A percentile compares a stretch with the other conserved stretches of the same genome.
These are phyloP conservation scores for Halcyon senegalensis DNA, from an alignment of 2,113 vertebrate genomes.

Conservation along the genomic window DNA sequence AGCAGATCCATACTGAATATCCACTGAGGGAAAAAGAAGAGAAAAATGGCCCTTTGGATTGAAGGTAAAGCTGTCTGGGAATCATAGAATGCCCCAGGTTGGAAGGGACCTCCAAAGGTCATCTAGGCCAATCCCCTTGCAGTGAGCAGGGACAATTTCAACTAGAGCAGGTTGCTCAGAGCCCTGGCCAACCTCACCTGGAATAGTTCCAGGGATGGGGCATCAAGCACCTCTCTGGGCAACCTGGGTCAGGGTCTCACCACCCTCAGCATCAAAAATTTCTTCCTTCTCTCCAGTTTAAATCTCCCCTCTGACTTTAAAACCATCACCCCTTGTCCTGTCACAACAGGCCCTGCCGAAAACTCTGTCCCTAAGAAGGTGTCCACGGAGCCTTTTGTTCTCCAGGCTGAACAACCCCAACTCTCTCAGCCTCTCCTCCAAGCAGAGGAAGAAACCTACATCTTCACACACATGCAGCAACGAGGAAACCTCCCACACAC, in stretches of 20 bases:
- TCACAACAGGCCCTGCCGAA: neutral
- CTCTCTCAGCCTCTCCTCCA: neutral
- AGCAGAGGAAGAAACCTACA: neutral
- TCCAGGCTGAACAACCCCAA: neutral
- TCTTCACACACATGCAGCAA: neutral
- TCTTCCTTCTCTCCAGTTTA: neutral
- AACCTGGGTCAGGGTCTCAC: no score
- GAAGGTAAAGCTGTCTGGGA: neutral
- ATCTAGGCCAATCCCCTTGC: no score
- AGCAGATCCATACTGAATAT: rapidly evolving
- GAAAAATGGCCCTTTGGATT: neutral
- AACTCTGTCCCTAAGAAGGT: neutral
- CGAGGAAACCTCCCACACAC: neutral
- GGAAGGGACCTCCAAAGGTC: no score
- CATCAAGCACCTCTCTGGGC: no score
- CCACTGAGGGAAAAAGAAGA: neutral
- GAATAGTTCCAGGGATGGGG: no score
- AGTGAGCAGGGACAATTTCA: no score
- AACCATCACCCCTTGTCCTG: neutral
- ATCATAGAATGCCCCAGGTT: neutral
- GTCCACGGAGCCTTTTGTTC: neutral
- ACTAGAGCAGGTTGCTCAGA: no score
- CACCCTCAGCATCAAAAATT: no score
- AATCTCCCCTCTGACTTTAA: neutral
- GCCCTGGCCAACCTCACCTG: no score